Conservation (phyloP, 2,113 vertebrate species). For the Sebastes schlegelii region DNA sequence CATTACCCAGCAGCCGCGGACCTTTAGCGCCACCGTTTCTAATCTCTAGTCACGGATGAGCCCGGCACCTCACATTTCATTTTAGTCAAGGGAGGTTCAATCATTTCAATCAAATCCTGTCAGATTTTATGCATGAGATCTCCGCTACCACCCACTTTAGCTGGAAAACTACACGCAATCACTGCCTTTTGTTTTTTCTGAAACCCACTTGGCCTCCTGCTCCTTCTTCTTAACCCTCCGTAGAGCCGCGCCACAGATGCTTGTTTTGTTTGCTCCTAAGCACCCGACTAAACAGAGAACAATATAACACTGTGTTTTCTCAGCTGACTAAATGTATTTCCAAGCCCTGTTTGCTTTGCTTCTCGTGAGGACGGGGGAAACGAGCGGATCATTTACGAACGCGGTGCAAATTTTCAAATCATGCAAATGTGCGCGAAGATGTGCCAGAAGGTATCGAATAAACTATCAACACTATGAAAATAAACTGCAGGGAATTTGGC, state of each 20-base stretch:
- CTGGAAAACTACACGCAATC: conserved; percentile 65
- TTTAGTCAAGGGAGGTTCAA: neutral
- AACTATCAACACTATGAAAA: conserved; percentile 6
- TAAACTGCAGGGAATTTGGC: conserved; percentile 10
- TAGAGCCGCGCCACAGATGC: conserved; percentile 62
- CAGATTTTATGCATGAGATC: conserved; percentile 59
- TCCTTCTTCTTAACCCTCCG: conserved; percentile 67
- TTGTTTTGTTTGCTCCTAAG: conserved; percentile 73
- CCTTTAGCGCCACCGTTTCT: conserved; percentile 30
- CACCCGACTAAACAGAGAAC: conserved; percentile 59
- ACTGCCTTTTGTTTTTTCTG: conserved; percentile 54
- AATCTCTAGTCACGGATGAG: conserved; percentile 56
- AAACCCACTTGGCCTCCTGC: conserved; percentile 59
- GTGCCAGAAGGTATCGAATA: neutral
- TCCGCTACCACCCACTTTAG: conserved; percentile 9
- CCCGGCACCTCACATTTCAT: conserved; percentile 34
- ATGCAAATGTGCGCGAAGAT: neutral
- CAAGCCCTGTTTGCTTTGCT: conserved; percentile 54
- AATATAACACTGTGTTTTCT: conserved; percentile 68
- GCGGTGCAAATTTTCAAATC: neutral
- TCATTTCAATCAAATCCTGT: conserved; percentile 25
- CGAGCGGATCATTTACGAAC: conserved; percentile 2
- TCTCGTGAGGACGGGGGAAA: neutral
- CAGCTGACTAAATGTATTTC: conserved; percentile 69
- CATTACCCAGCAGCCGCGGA: conserved; percentile 33